phyloP scores from a whole-genome alignment of 2,888 invertebrate species.

The Nezara viridula region DNA sequence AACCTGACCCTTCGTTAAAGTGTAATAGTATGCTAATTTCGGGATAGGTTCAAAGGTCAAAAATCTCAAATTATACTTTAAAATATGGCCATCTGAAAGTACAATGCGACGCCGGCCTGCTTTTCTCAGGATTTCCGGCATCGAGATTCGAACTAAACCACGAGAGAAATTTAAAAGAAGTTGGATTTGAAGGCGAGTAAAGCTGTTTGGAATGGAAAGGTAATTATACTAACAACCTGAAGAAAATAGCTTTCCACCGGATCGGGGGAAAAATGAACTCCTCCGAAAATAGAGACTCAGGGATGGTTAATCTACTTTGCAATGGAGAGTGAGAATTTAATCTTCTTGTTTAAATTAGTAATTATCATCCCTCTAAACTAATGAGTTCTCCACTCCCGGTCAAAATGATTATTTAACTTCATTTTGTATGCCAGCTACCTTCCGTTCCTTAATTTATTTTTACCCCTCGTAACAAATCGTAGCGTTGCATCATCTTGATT shows the following conservation, averaged over 20 bases:
- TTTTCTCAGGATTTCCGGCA: background rate
- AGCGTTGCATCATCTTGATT: background rate
- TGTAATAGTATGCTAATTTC: constrained; percentile 44
- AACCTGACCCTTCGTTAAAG: constrained; percentile 20
- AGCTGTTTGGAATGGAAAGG: background rate
- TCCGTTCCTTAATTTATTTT: background rate
- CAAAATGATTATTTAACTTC: background rate
- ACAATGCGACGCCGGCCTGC: background rate
- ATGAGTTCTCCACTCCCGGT: background rate
- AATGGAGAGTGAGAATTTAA: constrained; percentile 22
- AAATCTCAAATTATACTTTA: constrained; percentile 36
- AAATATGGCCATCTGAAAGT: constrained; percentile 42
- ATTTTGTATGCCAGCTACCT: background rate
- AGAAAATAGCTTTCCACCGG: background rate
- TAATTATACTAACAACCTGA: background rate
- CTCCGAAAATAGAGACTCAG: no score
- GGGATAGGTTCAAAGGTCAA: background rate
- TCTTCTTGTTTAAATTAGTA: constrained; percentile 44
- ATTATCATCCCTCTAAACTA: background rate
- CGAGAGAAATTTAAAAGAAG: background rate
- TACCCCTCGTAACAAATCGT: background rate
- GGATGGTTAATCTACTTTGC: constrained; percentile 1
- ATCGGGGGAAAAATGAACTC: background rate
- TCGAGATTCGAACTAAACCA: background rate
- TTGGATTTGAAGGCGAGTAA: background rate